Evolutionary conservation across 2,113 vertebrate genomes (phyloP).

Genomic region (Cariama cristata): DNA sequence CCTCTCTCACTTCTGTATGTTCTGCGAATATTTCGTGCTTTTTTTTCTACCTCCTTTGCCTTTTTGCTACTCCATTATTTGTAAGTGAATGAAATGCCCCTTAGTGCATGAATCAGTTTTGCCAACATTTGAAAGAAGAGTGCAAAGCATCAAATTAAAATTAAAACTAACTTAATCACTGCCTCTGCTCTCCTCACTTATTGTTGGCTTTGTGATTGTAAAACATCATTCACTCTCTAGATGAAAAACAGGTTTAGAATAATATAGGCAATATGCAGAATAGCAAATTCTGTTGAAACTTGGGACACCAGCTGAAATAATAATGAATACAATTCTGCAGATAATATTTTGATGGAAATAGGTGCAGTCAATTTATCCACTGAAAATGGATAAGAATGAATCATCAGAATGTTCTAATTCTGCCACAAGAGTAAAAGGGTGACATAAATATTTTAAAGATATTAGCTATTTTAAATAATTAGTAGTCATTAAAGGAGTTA

Average conservation of each 20-base stretch:
- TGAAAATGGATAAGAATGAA: constrained; percentile 9
- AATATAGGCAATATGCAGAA: not conserved
- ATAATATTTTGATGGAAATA: constrained; percentile 45
- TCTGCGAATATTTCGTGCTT: not conserved
- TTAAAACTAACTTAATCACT: not conserved
- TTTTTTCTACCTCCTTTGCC: not conserved
- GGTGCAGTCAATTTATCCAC: not conserved
- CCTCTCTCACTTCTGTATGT: not conserved
- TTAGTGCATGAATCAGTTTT: not conserved
- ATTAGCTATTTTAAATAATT: constrained; percentile 13
- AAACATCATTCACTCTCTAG: not conserved
- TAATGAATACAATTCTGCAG: constrained; percentile 1
- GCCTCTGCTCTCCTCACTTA: not conserved
- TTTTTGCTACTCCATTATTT: not conserved
- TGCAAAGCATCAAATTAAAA: not conserved
- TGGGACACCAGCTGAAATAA: not conserved
- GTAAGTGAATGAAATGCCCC: not conserved
- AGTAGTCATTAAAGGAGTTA: not conserved
- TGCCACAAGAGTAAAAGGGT: not conserved
- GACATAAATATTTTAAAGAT: constrained; percentile 43
- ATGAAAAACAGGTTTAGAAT: not conserved
- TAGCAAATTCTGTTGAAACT: not conserved
- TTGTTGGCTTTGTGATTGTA: not conserved
- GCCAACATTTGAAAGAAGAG: not conserved
- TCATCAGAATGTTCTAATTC: constrained; percentile 10